Evolutionary conservation across 2,113 vertebrate genomes (phyloP).

Genomic region (Esox niger): DNA sequence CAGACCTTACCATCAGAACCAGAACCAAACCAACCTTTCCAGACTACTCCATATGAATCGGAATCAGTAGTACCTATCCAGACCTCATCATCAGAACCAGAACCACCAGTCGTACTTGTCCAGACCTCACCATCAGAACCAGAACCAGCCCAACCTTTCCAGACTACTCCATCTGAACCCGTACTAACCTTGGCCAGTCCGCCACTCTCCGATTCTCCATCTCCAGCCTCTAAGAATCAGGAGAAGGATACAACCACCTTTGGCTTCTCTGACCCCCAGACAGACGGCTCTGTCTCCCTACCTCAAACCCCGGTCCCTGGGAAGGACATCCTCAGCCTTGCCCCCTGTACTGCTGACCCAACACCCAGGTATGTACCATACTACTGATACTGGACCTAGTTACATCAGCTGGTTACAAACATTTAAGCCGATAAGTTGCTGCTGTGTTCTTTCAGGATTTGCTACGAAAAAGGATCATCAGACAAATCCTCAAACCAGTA

Average conservation of each 20-base stretch:
- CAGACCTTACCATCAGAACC: constrained; percentile 23
- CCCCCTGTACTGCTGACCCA: too few relatives aligned
- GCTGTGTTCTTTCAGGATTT: too few relatives aligned
- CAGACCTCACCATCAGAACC: constrained; percentile 1
- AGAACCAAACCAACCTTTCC: not conserved
- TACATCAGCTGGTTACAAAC: too few relatives aligned
- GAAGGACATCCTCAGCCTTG: too few relatives aligned
- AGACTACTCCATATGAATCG: not conserved
- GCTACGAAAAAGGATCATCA: too few relatives aligned
- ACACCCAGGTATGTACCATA: constrained; percentile 46
- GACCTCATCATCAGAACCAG: constrained; percentile 1
- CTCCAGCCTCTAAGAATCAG: constrained; percentile 26
- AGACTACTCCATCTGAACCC: not conserved
- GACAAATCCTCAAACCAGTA: too few relatives aligned
- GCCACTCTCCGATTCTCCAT: constrained; percentile 10
- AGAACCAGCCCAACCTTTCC: constrained; percentile 9
- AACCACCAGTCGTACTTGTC: not conserved
- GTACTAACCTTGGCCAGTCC: not conserved
- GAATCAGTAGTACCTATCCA: not conserved
- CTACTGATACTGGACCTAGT: too few relatives aligned
- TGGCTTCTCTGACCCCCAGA: constrained; percentile 21
- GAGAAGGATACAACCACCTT: constrained; percentile 33
- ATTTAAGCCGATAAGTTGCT: too few relatives aligned
- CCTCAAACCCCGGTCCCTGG: too few relatives aligned
- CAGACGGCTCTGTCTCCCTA: too few relatives aligned